Percentiles rank a stretch among this genome's conserved stretches.
Evolutionary conservation across 2,888 invertebrate genomes (phyloP).

Genomic region (Parnassius glacialis): DNA sequence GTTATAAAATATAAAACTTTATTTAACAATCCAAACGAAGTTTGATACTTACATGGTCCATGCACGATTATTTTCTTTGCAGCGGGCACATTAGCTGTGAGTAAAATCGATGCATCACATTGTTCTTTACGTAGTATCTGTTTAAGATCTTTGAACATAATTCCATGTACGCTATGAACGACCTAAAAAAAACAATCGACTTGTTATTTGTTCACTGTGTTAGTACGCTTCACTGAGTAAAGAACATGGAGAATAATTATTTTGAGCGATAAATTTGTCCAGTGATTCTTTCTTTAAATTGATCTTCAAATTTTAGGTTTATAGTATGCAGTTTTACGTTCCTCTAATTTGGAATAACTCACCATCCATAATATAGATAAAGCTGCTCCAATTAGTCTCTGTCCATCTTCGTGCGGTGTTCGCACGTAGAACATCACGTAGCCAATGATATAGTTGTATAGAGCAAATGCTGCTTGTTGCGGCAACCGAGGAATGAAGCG

Average conservation of each 20-base stretch:
- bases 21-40: neutral
- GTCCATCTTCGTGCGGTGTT: slow-evolving; percentile 96
- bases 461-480: slow-evolving; percentile 97
- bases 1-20: neutral
- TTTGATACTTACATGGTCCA: slow-evolving; percentile 81
- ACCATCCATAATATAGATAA: slow-evolving; percentile 98
- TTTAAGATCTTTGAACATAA: slow-evolving; percentile 99
- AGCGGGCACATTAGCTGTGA: slow-evolving; percentile 99
- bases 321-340: neutral
- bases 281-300: too few species aligned
- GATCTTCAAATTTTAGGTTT: too few species aligned
- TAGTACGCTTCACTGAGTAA: too few species aligned
- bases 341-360: slow-evolving; percentile 36
- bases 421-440: slow-evolving; percentile 99
- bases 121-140: slow-evolving; percentile 99
- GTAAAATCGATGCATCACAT: slow-evolving; percentile 97
- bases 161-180: slow-evolving; percentile 98
- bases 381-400: slow-evolving; percentile 96
- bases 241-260: too few species aligned
- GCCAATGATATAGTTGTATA: slow-evolving; percentile 99
- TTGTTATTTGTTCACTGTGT: too few species aligned
- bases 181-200: slow-evolving; percentile 77
- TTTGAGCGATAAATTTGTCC: too few species aligned
- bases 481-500: slow-evolving; percentile 96
- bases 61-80: slow-evolving; percentile 99